Percentiles rank a stretch among this genome's conserved stretches.
Evolutionary conservation across 2,888 invertebrate species (phyloP).

Genomic region (Cylindroiulus punctatus): DNA sequence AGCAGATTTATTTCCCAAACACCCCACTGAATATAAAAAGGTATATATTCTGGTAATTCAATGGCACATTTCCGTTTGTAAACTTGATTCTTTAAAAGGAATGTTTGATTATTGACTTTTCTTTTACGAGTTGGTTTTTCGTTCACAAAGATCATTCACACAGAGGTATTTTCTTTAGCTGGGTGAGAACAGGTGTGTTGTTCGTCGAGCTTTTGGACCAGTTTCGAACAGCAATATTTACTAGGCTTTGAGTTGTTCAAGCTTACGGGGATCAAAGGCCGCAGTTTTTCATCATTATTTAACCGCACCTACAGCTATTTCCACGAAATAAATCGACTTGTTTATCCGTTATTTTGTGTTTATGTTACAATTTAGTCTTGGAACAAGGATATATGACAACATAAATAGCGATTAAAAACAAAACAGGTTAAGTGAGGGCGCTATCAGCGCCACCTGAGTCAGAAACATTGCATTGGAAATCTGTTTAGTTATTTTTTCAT

Average conservation of each 20-base stretch:
- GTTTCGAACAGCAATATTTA: background rate
- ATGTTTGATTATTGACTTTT: too few relatives aligned
- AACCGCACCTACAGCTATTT: conserved; percentile 8
- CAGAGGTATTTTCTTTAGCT: background rate
- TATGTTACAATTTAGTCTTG: conserved; percentile 7
- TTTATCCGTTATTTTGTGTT: background rate
- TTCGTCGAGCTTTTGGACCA: background rate
- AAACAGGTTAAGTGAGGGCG: background rate
- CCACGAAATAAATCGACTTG: background rate
- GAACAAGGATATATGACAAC: background rate
- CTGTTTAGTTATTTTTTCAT: conserved; percentile 27
- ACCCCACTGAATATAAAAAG: too few relatives aligned
- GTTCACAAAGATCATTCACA: too few relatives aligned
- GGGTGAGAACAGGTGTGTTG: conserved; percentile 25
- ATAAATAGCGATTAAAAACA: conserved; percentile 24
- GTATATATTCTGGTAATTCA: too few relatives aligned
- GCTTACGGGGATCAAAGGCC: background rate
- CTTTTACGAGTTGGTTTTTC: too few relatives aligned
- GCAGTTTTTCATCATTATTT: conserved; percentile 45
- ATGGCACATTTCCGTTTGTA: too few relatives aligned
- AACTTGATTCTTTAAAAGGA: too few relatives aligned
- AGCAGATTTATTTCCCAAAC: too few relatives aligned
- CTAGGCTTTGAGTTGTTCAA: background rate
- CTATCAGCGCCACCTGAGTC: background rate
- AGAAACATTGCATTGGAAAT: background rate